Conservation (phyloP, 2,113 vertebrate species). For the Carassius auratus region DNA sequence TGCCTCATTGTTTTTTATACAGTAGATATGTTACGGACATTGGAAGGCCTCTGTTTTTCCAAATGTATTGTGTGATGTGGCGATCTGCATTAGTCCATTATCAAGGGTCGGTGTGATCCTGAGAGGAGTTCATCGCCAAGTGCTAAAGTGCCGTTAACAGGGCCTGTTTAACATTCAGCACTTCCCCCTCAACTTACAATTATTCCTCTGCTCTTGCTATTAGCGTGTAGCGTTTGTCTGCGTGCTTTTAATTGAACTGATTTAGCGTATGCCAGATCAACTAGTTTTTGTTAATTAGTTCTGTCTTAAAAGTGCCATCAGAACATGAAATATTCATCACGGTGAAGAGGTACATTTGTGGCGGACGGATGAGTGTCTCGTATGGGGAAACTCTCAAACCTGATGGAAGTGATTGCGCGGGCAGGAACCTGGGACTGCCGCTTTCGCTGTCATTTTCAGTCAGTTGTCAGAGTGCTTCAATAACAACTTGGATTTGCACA, state of each 20-base stretch:
- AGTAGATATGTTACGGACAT: constrained; percentile 16
- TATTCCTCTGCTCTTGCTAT: constrained; percentile 77
- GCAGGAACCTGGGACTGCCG: background rate
- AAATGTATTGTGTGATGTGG: constrained; percentile 59
- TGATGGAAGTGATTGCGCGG: constrained; percentile 26
- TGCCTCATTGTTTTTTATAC: background rate
- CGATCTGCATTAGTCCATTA: constrained; percentile 70
- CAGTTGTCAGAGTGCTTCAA: background rate
- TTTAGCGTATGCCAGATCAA: constrained; percentile 81
- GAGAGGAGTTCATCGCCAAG: constrained; percentile 72
- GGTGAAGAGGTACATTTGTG: constrained; percentile 47
- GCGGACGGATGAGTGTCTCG: constrained; percentile 25
- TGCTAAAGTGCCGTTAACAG: constrained; percentile 82
- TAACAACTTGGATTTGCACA: constrained; percentile 14
- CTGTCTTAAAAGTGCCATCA: constrained; percentile 80
- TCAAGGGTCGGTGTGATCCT: constrained; percentile 74
- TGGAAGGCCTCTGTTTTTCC: constrained; percentile 43
- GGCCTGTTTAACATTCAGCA: constrained; percentile 80
- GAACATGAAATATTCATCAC: constrained; percentile 81
- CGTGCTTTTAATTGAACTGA: constrained; percentile 78
- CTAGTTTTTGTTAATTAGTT: constrained; percentile 82
- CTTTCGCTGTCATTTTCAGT: constrained; percentile 16
- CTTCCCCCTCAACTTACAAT: constrained; percentile 79
- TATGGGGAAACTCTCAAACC: constrained; percentile 9
- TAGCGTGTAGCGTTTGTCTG: constrained; percentile 77